phyloP scores from a whole-genome alignment of 2,888 invertebrate species.

The Oconnorella tubifera region DNA sequence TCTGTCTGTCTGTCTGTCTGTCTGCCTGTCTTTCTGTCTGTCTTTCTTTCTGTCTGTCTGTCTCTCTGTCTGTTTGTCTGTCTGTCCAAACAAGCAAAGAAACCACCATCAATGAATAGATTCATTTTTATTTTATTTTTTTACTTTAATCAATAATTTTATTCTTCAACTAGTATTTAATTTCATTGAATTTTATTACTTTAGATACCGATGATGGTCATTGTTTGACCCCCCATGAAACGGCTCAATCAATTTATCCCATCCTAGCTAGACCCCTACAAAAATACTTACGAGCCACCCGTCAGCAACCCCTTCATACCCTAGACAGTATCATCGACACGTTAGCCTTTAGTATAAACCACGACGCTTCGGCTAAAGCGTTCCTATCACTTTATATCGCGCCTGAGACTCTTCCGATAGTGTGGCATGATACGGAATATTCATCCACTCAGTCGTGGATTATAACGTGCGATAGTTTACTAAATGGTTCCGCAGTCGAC shows the following conservation, averaged over 20 bases:
- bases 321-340: conserved; percentile 89
- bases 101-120: no score
- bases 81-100: no score
- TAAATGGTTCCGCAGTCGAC: conserved; percentile 79
- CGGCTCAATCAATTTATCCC: conserved; percentile 95
- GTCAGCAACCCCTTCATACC: conserved; percentile 92
- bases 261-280: conserved; percentile 92
- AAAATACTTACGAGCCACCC: conserved; percentile 89
- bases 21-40: no score
- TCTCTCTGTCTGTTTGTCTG: no score
- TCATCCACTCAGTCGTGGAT: conserved; percentile 84
- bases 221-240: conserved; percentile 93
- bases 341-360: conserved; percentile 82
- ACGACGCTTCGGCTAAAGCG: conserved; percentile 88
- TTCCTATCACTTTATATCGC: conserved; percentile 89
- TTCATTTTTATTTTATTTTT: no score
- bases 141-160: no score
- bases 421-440: conserved; percentile 43
- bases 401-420: conserved; percentile 59
- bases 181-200: no score
- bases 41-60: no score
- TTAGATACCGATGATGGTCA: no score
- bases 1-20: no score
- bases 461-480: conserved; percentile 83
- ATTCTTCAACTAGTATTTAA: no score